phyloP scores from a whole-genome alignment of 1,140 invertebrate species.

The Aradophagus sp. region DNA sequence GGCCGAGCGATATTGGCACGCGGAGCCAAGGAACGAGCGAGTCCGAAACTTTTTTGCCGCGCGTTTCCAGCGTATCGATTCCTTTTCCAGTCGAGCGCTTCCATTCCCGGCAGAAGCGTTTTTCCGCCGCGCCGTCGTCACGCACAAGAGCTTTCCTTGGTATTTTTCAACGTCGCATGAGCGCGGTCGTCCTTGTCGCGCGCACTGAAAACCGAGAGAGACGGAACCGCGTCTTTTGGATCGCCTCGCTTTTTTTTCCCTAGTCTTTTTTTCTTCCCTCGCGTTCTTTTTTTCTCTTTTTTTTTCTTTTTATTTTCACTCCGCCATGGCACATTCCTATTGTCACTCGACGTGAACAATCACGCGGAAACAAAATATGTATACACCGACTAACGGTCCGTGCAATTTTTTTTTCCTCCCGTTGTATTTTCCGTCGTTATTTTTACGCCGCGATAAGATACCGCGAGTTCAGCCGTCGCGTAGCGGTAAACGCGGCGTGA shows the following conservation, averaged over 20 bases:
- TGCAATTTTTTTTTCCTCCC: constrained; percentile 38
- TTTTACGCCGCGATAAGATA: constrained; percentile 33
- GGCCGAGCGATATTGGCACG: no score
- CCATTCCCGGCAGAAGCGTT: constrained; percentile 4
- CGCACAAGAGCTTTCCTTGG: constrained; percentile 34
- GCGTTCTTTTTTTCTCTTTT: no score
- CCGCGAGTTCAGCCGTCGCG: constrained; percentile 28
- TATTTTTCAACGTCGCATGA: constrained; percentile 36
- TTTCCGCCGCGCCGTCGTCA: constrained; percentile 10
- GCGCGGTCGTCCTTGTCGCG: constrained; percentile 48
- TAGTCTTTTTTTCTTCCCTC: constrained; percentile 59
- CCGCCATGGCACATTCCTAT: constrained; percentile 66
- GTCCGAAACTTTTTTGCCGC: constrained; percentile 7
- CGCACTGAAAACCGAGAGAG: no score
- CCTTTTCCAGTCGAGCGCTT: constrained; percentile 11
- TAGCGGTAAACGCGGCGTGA: constrained; percentile 45
- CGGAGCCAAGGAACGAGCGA: constrained; percentile 26
- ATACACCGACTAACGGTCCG: constrained; percentile 36
- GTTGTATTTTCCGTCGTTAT: constrained; percentile 25
- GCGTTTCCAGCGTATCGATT: constrained; percentile 27
- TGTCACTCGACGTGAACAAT: constrained; percentile 62
- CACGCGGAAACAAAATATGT: constrained; percentile 52
- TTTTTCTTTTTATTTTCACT: no score
- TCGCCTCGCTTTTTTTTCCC: constrained; percentile 35
- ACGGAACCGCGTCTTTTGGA: constrained; percentile 47